Conservation (phyloP, 1,140 invertebrate species). For the Littorina saxatilis region DNA sequence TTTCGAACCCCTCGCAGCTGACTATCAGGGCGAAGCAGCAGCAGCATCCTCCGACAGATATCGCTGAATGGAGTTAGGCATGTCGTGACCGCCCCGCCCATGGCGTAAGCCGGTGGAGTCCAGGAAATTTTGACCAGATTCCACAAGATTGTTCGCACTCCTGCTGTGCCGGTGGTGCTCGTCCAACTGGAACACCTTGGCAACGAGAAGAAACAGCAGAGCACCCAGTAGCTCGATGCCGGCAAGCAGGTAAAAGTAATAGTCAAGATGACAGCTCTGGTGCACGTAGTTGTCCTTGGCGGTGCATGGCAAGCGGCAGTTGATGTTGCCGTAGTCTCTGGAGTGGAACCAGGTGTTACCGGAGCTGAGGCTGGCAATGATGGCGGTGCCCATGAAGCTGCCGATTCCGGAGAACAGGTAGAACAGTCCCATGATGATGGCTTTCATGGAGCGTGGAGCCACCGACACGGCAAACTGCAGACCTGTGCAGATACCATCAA, state of each 20-base stretch:
- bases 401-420: conserved; percentile 78
- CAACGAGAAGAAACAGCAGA: conserved; percentile 67
- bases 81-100: too few relatives aligned
- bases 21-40: too few relatives aligned
- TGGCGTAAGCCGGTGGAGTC: background rate
- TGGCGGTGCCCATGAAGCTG: conserved; percentile 75
- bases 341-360: conserved; percentile 68
- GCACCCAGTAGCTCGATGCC: conserved; percentile 73
- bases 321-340: conserved; percentile 74
- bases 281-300: background rate
- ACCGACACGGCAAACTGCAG: conserved; percentile 78
- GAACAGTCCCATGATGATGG: conserved; percentile 78
- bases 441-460: conserved; percentile 78
- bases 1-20: too few relatives aligned
- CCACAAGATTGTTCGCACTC: background rate
- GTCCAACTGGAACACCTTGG: conserved; percentile 50
- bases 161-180: conserved; percentile 5
- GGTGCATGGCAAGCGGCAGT: conserved; percentile 64
- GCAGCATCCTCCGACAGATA: background rate
- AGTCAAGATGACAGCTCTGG: conserved; percentile 75
- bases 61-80: conserved; percentile 1
- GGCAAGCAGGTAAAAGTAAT: conserved; percentile 78
- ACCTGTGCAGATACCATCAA: conserved; percentile 59
- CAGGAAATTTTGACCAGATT: background rate
- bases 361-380: conserved; percentile 68